These are phyloP conservation scores for Helostoma temminkii DNA, from an alignment of 2,797 vertebrate genomes.

Conservation along the genomic window DNA sequence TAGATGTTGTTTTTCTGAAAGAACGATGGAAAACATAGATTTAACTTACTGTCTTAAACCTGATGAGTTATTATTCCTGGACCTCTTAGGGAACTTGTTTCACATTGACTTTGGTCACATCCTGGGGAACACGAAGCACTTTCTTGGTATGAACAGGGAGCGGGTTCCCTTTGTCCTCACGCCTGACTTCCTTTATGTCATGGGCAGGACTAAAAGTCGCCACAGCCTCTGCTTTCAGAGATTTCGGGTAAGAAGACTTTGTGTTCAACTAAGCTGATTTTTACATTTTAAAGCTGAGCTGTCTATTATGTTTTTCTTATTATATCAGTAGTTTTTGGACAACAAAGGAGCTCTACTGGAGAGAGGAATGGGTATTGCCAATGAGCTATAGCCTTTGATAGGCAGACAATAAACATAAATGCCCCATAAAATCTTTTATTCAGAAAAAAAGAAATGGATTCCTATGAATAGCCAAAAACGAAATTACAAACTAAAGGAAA, in stretches of 20 bases:
- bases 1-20: background rate
- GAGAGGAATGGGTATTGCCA: too few relatives aligned
- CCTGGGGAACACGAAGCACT: conserved; percentile 85
- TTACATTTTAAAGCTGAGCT: background rate
- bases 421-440: too few relatives aligned
- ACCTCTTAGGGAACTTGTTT: conserved; percentile 83
- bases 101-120: conserved; percentile 90
- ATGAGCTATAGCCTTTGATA: too few relatives aligned
- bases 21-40: too few relatives aligned
- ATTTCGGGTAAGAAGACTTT: conserved; percentile 77
- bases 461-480: too few relatives aligned
- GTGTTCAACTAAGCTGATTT: background rate
- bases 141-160: conserved; percentile 83
- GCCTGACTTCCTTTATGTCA: conserved; percentile 86
- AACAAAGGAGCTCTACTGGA: too few relatives aligned
- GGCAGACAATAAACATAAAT: too few relatives aligned
- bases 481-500: too few relatives aligned
- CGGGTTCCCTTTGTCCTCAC: conserved; percentile 87
- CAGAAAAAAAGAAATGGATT: too few relatives aligned
- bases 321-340: too few relatives aligned
- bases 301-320: too few relatives aligned
- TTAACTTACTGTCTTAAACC: too few relatives aligned
- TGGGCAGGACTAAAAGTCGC: conserved; percentile 79
- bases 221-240: conserved; percentile 83
- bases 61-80: background rate